These are phyloP conservation scores for Callaeas wilsoni DNA, from an alignment of 2,113 vertebrate species.

Conservation along the genomic window DNA sequence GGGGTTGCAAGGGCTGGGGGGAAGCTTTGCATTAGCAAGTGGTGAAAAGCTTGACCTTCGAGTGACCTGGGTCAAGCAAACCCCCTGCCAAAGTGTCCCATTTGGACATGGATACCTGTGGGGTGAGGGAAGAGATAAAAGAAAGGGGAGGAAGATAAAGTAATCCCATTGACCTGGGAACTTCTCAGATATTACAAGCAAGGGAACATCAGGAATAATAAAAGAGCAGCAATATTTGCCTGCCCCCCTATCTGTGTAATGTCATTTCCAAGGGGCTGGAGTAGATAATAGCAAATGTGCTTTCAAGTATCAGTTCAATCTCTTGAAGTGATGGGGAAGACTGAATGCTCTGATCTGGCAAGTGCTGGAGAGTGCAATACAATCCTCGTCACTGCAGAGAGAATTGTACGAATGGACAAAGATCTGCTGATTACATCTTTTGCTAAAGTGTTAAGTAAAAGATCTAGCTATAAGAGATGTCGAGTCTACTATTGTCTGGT, in stretches of 20 bases:
- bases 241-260: neutral
- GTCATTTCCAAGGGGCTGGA: slow-evolving; percentile 13
- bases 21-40: slow-evolving; percentile 84
- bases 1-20: neutral
- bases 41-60: slow-evolving; percentile 86
- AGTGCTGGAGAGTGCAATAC: slow-evolving; percentile 70
- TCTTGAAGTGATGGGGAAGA: slow-evolving; percentile 7
- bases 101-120: slow-evolving; percentile 93
- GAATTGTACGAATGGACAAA: slow-evolving; percentile 79
- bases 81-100: slow-evolving; percentile 72
- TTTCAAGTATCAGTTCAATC: slow-evolving; percentile 46
- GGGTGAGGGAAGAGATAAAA: slow-evolving; percentile 68
- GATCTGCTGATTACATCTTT: slow-evolving; percentile 72
- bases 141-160: slow-evolving; percentile 71
- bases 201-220: slow-evolving; percentile 4
- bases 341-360: neutral
- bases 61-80: slow-evolving; percentile 86
- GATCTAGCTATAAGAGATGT: slow-evolving; percentile 67
- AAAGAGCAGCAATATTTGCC: slow-evolving; percentile 4
- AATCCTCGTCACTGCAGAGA: slow-evolving; percentile 72
- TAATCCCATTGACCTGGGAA: slow-evolving; percentile 51
- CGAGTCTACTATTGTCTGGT: slow-evolving; percentile 60
- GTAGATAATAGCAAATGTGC: slow-evolving; percentile 30
- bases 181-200: slow-evolving; percentile 26
- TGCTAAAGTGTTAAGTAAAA: slow-evolving; percentile 82